Evolutionary conservation across 2,797 vertebrate genomes (phyloP), one percentile per base, ranked within the genome.

Genomic region (Meriones psammophilus): DNA sequence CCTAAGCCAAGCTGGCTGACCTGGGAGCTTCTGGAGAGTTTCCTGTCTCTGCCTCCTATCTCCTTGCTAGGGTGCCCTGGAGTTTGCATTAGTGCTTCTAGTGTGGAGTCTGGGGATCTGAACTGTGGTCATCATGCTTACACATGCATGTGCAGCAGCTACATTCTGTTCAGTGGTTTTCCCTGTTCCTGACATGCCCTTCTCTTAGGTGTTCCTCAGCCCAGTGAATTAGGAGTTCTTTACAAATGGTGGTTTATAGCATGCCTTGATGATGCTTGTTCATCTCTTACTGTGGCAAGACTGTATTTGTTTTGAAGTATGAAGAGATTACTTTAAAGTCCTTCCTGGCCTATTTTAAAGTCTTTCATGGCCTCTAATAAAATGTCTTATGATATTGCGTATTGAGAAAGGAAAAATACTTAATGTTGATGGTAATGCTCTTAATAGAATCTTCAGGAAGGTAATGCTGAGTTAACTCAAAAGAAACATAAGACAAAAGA

Each of bases 401-500:
- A n/a, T 84, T 96, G 71, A 88, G 74, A 42, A 74, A 68, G 64
- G 60, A 39, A 60, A 42, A 56, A 28, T 54, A 3, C 50, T 88
- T 12, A 66, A 0, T 80, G 74, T 69, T 30, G 54, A 84, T 88
- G 14, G 28, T 94, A 80, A 33, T 71, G 17, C n/a, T 92, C 7
- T 33, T 86, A 78, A 76, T 84, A 86, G 60, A 81, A 6, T 76
- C 20, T 93, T 92, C 30, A 56, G 18, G 84, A 91, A 30, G 5
- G 30, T 91, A 54, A 50, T 69, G 20, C 86, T 24, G 56, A 12
- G 8, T 42, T 77, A 50, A 36, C 2, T 74, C 46, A 36, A 64
- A 56, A 94, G 39, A 77, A 89, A 92, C 69, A 80, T 4, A 92
- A 84, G 39, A 89, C 14, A 69, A 46, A 88, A 80, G 20, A 97